Base-by-base conservation (phyloP, 2,888 invertebrate genomes). In the Sepioteuthis lessoniana region DNA sequence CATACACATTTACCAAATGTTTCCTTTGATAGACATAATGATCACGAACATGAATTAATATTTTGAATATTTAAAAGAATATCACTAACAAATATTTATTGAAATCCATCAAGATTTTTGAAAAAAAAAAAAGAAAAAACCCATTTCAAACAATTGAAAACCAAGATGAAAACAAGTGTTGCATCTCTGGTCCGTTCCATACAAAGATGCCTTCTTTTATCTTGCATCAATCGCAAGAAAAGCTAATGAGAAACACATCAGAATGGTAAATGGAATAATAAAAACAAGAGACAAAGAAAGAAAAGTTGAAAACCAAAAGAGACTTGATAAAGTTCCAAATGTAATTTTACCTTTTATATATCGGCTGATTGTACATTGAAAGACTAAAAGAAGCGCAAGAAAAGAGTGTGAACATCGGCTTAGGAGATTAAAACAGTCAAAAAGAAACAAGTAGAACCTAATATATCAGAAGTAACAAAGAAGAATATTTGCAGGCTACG, bases 171-270 rank as follows among this genome's bases (percentile, higher is more conserved):
- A 16, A 76, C n/a, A 76, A 35, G n/a, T 76, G n/a, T 76, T n/a
- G n/a, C n/a, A 76, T 76, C 76, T n/a, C 13, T 76, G 76, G 76
- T 8, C 76, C 7, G 76, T 76, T 76, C n/a, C 16, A n/a, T 76
- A 76, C 42, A 76, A 76, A 76, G 76, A 10, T 35, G 76, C 5
- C 55, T 55, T 55, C 55, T 55, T 55, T 76, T 76, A 35, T n/a
- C n/a, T 76, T 76, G 76, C 35, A 76, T 76, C 35, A 76, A n/a
- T 35, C 13, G 16, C n/a, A 76, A 76, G 76, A n/a, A n/a, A 76
- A n/a, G 76, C 76, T 76, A 76, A 76, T 35, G 76, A 76, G 76
- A 76, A 76, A 76, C 76, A 76, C 76, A 76, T 76, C n/a, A 35
- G 13, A 76, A 76, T 76, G n/a, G n/a, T 76, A 76, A 76, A 76